Base-by-base conservation (phyloP, 2,888 invertebrate genomes). In the Adineta ricciae region DNA sequence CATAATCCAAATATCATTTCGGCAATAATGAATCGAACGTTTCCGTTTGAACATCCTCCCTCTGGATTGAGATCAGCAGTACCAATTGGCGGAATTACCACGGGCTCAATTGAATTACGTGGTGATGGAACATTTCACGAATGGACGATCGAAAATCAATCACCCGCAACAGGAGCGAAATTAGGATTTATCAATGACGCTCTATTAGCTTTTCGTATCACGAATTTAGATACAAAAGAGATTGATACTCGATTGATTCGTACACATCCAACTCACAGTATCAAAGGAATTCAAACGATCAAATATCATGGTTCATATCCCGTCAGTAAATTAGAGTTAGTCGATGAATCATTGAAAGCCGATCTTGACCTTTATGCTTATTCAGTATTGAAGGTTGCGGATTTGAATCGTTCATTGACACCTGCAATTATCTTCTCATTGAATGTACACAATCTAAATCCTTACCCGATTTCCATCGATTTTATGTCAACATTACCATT, bases 41-140 rank as follows among this genome's bases (percentile, higher is more conserved):
- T 32, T 64, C 64, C 64, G 19, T 64, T 32, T 24, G 19, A 64
- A 14, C 64, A 64, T 64, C 64, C 64, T 5, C 64, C 64, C 16
- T 16, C 64, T 32, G 64, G 64, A 24, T 19, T 64, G 32, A 3
- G 64, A 64, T 64, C 64, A 32, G 1, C 32, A 32, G 64, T 64
- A 64, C 64, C 64, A 32, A 19, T 64, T 19, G 64, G 50, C 19
- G 83, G 50, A 7, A 50, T 83, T n/a, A 50, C 83, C 4, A 84
- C 84, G 19, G 84, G 84, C 5, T 64, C 50, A n/a, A 73, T 84
- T 19, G 84, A 84, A 52, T 52, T 84, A 36, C 24, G 84, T n/a
- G 84, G 27, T 32, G 84, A 84, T 83, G 84, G 84, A n/a, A 78
- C 84, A 38, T 84, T 84, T 73, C 84, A 84, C 36, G 84, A 84